Conservation (phyloP, 2,113 vertebrate species). For the Andinoacara biseriatus region DNA sequence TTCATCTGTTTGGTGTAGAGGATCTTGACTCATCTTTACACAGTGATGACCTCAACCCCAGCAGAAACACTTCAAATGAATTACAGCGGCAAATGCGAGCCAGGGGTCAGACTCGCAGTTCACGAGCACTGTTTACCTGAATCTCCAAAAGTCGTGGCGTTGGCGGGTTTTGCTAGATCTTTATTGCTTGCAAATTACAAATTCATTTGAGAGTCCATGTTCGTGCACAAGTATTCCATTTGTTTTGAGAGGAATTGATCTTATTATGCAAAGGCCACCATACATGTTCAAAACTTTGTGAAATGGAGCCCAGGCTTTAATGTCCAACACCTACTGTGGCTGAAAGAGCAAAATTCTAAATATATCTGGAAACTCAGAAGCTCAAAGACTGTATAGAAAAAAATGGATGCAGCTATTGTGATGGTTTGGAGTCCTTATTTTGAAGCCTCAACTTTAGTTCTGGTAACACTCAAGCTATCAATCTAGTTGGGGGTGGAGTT, state of each 20-base stretch:
- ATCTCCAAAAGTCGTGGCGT: neutral
- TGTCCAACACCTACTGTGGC: neutral
- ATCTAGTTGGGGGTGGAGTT: neutral
- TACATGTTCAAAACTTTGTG: neutral
- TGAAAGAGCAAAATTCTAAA: neutral
- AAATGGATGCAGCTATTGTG: neutral
- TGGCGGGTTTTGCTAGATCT: neutral
- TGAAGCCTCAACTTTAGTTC: neutral
- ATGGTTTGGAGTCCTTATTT: neutral
- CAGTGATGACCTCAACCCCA: neutral
- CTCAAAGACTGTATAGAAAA: neutral
- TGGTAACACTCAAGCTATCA: neutral
- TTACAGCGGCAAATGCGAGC: neutral
- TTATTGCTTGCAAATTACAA: neutral
- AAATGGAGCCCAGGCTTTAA: neutral
- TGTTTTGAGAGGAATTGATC: neutral
- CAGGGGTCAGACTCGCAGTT: neutral
- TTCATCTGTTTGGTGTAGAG: neutral
- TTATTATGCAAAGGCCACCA: neutral
- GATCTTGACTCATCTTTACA: conserved; percentile 3
- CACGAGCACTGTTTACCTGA: neutral
- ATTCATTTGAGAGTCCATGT: neutral
- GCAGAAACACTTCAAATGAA: neutral
- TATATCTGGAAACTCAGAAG: conserved; percentile 1
- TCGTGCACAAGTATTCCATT: neutral